phyloP scores from a whole-genome alignment of 2,797 vertebrate species.

The Graptemys geographica region DNA sequence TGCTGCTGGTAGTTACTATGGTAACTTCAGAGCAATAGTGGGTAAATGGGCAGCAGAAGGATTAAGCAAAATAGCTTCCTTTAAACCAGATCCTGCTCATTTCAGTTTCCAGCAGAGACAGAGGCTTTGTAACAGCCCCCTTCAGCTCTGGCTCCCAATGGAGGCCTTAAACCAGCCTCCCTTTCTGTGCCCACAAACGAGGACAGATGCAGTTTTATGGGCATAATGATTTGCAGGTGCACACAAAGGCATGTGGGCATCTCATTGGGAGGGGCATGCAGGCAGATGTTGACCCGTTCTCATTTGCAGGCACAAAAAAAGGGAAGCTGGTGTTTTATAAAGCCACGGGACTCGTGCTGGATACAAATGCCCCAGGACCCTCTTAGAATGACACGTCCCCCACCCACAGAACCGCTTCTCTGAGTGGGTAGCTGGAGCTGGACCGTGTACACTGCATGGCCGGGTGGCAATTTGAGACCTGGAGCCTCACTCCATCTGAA shows the following conservation, averaged over 20 bases:
- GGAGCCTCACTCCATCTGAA: neutral
- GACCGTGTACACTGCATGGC: neutral
- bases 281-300: neutral
- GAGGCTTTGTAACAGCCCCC: neutral
- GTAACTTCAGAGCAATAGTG: slow-evolving; percentile 54
- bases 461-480: neutral
- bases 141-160: neutral
- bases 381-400: neutral
- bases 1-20: slow-evolving; percentile 1
- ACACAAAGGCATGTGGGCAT: neutral
- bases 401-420: neutral
- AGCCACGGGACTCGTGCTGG: neutral
- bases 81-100: neutral
- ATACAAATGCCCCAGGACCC: neutral
- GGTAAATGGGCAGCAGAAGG: slow-evolving; percentile 20
- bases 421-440: neutral
- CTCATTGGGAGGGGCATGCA: neutral
- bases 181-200: neutral
- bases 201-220: neutral
- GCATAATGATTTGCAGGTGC: too few species aligned
- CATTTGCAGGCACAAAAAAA: neutral
- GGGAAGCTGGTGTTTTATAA: neutral
- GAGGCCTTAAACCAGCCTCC: neutral
- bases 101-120: neutral
- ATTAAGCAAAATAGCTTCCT: slow-evolving; percentile 30